Evolutionary conservation across 2,888 invertebrate species (phyloP).

Genomic region (Stratiomys singularior): DNA sequence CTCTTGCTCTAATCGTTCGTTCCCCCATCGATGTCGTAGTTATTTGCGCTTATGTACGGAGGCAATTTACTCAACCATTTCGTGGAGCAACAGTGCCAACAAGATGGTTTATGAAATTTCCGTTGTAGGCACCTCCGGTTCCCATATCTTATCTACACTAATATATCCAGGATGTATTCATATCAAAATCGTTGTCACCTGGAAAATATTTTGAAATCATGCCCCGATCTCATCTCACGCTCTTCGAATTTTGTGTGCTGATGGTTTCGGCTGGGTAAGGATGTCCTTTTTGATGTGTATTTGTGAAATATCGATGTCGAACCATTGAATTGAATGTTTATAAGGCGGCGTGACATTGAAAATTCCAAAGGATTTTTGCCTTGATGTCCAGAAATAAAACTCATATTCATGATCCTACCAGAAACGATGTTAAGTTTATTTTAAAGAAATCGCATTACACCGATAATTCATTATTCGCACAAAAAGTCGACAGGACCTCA

Average conservation of each 20-base stretch:
- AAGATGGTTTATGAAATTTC: neutral
- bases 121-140: neutral
- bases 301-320: neutral
- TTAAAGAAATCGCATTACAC: too few species aligned
- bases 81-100: neutral
- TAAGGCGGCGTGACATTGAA: too few species aligned
- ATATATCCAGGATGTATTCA: neutral
- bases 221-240: too few species aligned
- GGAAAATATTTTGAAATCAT: neutral
- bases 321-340: too few species aligned
- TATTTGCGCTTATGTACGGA: neutral
- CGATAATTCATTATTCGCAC: too few species aligned
- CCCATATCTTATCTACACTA: neutral
- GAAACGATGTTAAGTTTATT: too few species aligned
- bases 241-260: neutral
- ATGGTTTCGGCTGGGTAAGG: neutral
- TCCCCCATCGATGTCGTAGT: neutral
- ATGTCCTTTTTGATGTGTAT: neutral
- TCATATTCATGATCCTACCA: too few species aligned
- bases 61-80: neutral
- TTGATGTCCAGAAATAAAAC: too few species aligned
- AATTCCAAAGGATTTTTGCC: too few species aligned
- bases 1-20: too few species aligned
- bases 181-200: slow-evolving; percentile 6
- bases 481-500: too few species aligned